Base-by-base conservation (phyloP, 1,140 invertebrate species). In the Lepeophtheirus salmonis region DNA sequence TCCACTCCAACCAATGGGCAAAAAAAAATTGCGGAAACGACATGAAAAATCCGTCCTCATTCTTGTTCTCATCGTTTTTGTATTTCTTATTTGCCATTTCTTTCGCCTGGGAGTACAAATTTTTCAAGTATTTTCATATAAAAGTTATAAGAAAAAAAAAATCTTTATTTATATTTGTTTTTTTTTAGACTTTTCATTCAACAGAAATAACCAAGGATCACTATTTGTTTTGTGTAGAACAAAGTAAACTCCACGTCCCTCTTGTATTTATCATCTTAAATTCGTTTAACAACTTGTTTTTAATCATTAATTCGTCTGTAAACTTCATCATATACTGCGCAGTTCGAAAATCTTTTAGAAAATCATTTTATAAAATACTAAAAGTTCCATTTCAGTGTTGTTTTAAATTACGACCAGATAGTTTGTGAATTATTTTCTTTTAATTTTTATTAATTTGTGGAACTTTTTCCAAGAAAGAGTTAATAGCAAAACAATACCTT, bases 21-120 rank as follows among this genome's bases (percentile, higher is more conserved):
- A 41, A 24, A 20, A n/a, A 16, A 30, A 26, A 14, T 23, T 57
- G 23, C 13, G 26, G 2, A 57, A 57, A 41, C 13, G 55, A 3
- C 55, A 57, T 23, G 55, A 57, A 25, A 57, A 57, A 20, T 57
- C 55, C 13, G 55, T 57, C n/a, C 23, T 57, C 26, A 57, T 57
- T 17, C 26, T 57, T n/a, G n/a, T 25, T 1, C 55, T 57, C 23
- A 57, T 57, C 16, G 55, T 57, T n/a, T 25, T 41, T 57, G 55
- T 57, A 13, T 57, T 57, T 21, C 23, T 57, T 25, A 14, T 57
- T 17, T 57, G 55, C 26, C 55, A 57, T 48, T 57, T 23, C 23
- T 57, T 57, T 17, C 13, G 55, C 22, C 26, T 57, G n/a, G 55
- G 55, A 12, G 55, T 57, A 24, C 55, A 57, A 41, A 26, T 25